Conservation (phyloP, 2,797 vertebrate species). For the Limosa lapponica region DNA sequence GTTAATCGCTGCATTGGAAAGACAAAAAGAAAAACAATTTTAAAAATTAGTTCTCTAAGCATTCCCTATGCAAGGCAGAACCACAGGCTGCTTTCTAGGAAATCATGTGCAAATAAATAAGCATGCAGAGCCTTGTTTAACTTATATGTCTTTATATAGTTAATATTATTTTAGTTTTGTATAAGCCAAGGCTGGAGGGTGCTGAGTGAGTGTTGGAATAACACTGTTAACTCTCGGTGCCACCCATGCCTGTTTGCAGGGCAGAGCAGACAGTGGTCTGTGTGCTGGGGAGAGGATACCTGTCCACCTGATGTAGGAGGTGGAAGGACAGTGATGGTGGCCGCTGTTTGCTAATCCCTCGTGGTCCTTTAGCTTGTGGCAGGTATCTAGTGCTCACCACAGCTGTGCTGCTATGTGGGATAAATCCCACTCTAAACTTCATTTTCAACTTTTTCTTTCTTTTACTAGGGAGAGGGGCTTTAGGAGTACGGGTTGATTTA, state of each 20-base stretch:
- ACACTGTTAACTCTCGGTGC: background rate
- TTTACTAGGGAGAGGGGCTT: background rate
- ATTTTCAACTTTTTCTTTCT: background rate
- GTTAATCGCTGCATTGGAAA: slow-evolving; percentile 18
- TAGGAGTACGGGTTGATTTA: background rate
- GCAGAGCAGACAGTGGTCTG: background rate
- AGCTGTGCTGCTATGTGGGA: background rate
- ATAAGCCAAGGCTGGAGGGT: background rate
- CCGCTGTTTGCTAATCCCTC: accelerated
- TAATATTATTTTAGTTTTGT: background rate
- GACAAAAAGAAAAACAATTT: background rate
- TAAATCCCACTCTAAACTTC: background rate
- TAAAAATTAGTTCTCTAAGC: background rate
- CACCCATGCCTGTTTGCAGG: background rate
- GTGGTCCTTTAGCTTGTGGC: background rate
- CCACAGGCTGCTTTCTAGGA: background rate
- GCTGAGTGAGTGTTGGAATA: background rate
- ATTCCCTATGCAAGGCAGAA: background rate
- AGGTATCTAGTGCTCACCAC: background rate
- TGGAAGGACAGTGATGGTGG: background rate
- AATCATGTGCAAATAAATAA: background rate
- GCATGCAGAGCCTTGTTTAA: background rate
- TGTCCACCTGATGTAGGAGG: accelerated
- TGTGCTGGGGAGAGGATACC: accelerated
- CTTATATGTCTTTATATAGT: background rate